phyloP scores from a whole-genome alignment of 1,140 invertebrate genomes.

The Frieseomelitta varia region DNA sequence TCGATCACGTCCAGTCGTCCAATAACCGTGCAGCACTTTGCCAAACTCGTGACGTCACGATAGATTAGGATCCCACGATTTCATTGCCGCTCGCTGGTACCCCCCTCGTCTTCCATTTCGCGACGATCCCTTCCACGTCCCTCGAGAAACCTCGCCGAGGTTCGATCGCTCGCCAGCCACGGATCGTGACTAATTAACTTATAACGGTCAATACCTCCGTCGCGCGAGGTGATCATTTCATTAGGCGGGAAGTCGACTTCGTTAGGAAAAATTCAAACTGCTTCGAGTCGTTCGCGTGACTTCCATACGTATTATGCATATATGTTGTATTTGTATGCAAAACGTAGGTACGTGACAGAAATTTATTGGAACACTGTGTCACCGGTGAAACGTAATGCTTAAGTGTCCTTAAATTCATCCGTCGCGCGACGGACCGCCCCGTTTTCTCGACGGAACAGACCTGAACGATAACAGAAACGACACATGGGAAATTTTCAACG shows the following conservation, averaged over 20 bases:
- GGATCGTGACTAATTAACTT: slow-evolving; percentile 46
- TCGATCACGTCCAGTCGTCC: slow-evolving; percentile 68
- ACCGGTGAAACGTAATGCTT: slow-evolving; percentile 13
- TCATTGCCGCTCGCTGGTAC: neutral
- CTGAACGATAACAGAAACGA: neutral
- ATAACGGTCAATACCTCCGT: slow-evolving; percentile 41
- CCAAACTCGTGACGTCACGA: slow-evolving; percentile 44
- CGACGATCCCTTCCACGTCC: neutral
- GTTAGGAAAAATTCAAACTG: slow-evolving; percentile 17
- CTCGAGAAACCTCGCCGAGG: neutral
- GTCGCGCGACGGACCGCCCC: neutral
- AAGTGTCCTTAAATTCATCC: slow-evolving; percentile 2
- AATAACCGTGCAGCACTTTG: slow-evolving; percentile 48
- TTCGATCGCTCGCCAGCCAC: neutral
- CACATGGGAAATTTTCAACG: neutral
- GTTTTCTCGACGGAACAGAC: neutral
- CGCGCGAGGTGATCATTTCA: neutral
- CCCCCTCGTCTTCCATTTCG: neutral
- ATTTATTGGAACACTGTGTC: slow-evolving; percentile 34
- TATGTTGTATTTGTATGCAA: slow-evolving; percentile 23
- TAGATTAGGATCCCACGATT: slow-evolving; percentile 26
- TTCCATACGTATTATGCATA: slow-evolving; percentile 12
- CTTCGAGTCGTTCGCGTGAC: slow-evolving; percentile 28
- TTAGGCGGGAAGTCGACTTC: neutral
- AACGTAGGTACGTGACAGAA: slow-evolving; percentile 7